Conservation (phyloP, 2,888 invertebrate genomes). For the Sphinx pinastri region DNA sequence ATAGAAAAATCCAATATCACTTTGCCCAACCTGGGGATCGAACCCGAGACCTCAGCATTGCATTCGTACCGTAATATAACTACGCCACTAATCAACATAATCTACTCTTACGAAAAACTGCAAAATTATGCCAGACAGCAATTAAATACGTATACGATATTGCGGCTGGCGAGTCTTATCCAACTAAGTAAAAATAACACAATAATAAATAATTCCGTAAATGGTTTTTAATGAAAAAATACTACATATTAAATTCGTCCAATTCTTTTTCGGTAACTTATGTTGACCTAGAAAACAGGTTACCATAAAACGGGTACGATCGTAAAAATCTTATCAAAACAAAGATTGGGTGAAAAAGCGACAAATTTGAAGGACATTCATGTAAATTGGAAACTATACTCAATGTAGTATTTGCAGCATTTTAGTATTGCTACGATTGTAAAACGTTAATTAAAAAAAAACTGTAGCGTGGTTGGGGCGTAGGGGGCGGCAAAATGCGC, state of each 20-base stretch:
- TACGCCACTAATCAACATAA: too few relatives aligned
- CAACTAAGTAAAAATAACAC: background rate
- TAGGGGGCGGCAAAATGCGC: too few relatives aligned
- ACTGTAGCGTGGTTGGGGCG: background rate
- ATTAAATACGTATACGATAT: background rate
- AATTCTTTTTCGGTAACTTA: slow-evolving; percentile 38
- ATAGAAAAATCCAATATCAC: too few relatives aligned
- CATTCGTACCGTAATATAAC: too few relatives aligned
- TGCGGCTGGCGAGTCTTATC: background rate
- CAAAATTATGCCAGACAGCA: background rate
- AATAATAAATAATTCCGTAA: too few relatives aligned
- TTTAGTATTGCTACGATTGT: too few relatives aligned
- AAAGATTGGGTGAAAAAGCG: background rate
- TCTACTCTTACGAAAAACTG: background rate
- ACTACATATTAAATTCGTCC: background rate
- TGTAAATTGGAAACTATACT: background rate
- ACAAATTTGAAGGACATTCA: background rate
- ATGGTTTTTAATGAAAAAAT: too few relatives aligned
- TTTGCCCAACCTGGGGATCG: too few relatives aligned
- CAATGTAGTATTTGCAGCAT: too few relatives aligned
- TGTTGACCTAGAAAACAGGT: slow-evolving; percentile 46
- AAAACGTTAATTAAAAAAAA: background rate
- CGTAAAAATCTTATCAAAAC: slow-evolving; percentile 18
- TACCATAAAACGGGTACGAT: slow-evolving; percentile 25
- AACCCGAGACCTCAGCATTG: too few relatives aligned